Evolutionary conservation across 1,140 invertebrate genomes (phyloP).

Genomic region (Caenorhabditis remanei): DNA sequence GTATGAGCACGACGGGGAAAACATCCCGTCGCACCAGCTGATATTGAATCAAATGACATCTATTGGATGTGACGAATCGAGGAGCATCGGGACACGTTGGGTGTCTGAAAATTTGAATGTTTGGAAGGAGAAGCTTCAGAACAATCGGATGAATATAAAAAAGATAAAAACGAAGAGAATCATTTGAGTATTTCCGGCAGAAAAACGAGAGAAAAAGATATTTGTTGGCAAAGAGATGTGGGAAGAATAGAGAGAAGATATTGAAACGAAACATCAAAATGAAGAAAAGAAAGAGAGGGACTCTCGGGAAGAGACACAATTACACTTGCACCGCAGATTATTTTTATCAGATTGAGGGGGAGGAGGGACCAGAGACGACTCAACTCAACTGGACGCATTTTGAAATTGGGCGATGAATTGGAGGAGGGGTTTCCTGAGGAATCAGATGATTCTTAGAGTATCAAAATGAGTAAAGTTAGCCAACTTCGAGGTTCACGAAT

Average conservation of each 20-base stretch:
- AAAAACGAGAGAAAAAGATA: not conserved
- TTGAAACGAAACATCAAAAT: not conserved
- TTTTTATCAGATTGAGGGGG: slow-evolving; percentile 47
- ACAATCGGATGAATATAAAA: not conserved
- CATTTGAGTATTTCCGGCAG: slow-evolving; percentile 12
- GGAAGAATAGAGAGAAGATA: not conserved
- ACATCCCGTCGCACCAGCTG: slow-evolving; percentile 55
- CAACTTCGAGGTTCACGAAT: no score
- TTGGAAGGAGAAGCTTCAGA: no score
- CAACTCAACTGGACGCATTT: not conserved
- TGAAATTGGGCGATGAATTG: not conserved
- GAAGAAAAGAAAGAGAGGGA: not conserved
- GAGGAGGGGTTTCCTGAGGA: no score
- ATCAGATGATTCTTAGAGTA: no score
- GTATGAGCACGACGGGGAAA: slow-evolving; percentile 75
- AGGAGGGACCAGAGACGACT: not conserved
- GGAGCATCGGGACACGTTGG: slow-evolving; percentile 14
- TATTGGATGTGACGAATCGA: not conserved
- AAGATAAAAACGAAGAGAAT: not conserved
- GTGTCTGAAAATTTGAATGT: not conserved
- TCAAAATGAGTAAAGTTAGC: no score
- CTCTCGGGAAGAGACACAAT: not conserved
- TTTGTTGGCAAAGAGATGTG: slow-evolving; percentile 27
- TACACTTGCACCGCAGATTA: slow-evolving; percentile 39
- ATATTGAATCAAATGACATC: slow-evolving; percentile 67